Base-by-base conservation (phyloP, 2,888 invertebrate genomes). In the Papilio demoleus region DNA sequence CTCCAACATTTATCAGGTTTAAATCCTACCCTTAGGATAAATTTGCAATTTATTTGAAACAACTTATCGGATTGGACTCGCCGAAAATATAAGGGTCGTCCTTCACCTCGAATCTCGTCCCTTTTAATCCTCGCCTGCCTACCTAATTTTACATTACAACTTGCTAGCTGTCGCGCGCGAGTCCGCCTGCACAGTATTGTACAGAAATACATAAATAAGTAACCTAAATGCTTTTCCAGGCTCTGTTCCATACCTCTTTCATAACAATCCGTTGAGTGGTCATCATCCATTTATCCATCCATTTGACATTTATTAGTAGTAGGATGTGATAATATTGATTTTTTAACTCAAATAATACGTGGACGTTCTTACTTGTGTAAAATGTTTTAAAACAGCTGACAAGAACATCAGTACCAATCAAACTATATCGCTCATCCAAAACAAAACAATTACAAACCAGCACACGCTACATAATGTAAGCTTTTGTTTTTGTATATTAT, bases 11-110 rank as follows among this genome's bases (percentile, higher is more conserved):
- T 56, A 65, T 65, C 65, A 31, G 8, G 40, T 40, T 65, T 19
- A 65, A 65, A 58, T 40, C 56, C 42, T 17, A 42, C 27, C 66
- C 66, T 47, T 24, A 19, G 59, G 59, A 66, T 60, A 60, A 59
- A 47, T 60, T 66, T 59, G 34, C 47, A 31, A 60, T 50, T 66
- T 66, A 47, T 40, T 66, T 45, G 19, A 40, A 63, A 63, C 62
- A 61, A 27, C 27, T 61, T 45, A 61, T 61, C 61, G 62, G 47
- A 63, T 63, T 47, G 62, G 36, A 63, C 47, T 22, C 62, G 34
- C 47, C 31, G 47, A 63, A 62, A 61, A 31, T 60, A 42, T 63
- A 63, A 42, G 62, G 47, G 47, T 47, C 53, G 62, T 34, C 62
- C 47, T 63, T 45, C 61, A 31, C 62, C 45, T 53, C 53, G 53